Base-by-base conservation (phyloP, 2,888 invertebrate genomes). In the Melieria picta region DNA sequence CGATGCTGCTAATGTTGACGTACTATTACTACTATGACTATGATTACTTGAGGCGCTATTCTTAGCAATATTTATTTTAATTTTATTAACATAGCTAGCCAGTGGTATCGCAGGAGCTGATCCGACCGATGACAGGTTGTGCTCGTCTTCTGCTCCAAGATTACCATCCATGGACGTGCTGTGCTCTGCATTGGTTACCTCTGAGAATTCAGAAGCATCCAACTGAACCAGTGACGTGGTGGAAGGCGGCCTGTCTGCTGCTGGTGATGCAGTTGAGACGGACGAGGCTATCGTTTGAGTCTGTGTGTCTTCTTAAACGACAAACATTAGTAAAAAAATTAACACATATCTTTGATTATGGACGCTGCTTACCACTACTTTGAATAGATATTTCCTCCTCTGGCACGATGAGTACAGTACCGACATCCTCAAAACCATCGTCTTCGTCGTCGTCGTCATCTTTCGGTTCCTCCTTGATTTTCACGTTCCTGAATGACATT, bases 61-160 rank as follows among this genome's bases (percentile, higher is more conserved):
- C 85, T 93, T 94, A 79, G 92, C 91, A 81, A 95, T 94, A 88
- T 94, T 95, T 86, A 95, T 94, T 81, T 93, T 92, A 77, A 95
- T 95, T 83, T 90, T 91, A 79, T 90, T 90, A 80, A 84, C 83
- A 74, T 87, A 81, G 79, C 82, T 80, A 42, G 85, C 81, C 80
- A 85, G 78, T 77, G 85, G 81, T 80, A 85, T 88, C 65, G 81
- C 80, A 73, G 81, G 80, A 79, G 84, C 80, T 7, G 87, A 79
- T 30, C 89, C 87, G 10, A 89, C 80, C 75, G 83, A 79, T 69
- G 84, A 84, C 69, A 84, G 75, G 75, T 84, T 84, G 73, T 84
- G 86, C 3, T 90, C 87, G 69, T 89, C 89, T 57, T 90, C 90
- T 10, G 91, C 85, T 80, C 94, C 93, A 7, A 93, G 89, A 84